Percentiles rank a stretch among this genome's conserved stretches.
Conservation (phyloP, 2,113 vertebrate species). For the Danionella cerebrum region DNA sequence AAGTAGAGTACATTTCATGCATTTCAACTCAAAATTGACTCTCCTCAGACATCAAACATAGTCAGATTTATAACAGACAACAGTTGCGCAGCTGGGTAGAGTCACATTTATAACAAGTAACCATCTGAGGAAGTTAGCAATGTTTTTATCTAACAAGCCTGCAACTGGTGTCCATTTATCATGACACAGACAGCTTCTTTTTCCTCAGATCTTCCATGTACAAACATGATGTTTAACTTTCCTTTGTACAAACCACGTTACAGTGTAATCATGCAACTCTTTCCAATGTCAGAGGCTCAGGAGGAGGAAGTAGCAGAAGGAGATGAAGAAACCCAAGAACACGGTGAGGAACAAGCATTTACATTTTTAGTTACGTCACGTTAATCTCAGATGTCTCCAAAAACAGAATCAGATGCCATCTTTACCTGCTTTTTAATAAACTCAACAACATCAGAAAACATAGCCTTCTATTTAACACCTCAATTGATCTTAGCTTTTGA, state of each 20-base stretch:
- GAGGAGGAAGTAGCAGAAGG: neutral
- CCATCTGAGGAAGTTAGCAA: neutral
- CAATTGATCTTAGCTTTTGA: too few relatives aligned
- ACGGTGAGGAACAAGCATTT: conserved; percentile 12
- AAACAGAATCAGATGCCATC: too few relatives aligned
- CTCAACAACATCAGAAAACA: too few relatives aligned
- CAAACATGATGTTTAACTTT: too few relatives aligned
- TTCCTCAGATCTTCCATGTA: neutral
- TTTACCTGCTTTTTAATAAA: too few relatives aligned
- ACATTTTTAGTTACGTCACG: too few relatives aligned
- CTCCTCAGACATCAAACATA: neutral
- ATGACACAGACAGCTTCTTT: neutral
- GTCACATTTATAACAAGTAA: neutral
- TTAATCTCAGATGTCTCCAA: too few relatives aligned
- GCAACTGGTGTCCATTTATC: neutral
- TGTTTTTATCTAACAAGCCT: neutral
- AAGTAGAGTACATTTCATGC: too few relatives aligned
- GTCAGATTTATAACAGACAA: neutral
- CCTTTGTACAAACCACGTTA: too few relatives aligned
- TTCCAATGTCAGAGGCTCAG: neutral
- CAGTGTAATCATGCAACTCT: neutral
- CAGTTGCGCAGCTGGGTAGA: neutral
- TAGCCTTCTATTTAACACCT: too few relatives aligned
- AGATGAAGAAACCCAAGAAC: conserved; percentile 1
- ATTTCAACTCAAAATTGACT: too few relatives aligned